Evolutionary conservation across 2,888 invertebrate genomes (phyloP).

Genomic region (Sabatieria punctata): DNA sequence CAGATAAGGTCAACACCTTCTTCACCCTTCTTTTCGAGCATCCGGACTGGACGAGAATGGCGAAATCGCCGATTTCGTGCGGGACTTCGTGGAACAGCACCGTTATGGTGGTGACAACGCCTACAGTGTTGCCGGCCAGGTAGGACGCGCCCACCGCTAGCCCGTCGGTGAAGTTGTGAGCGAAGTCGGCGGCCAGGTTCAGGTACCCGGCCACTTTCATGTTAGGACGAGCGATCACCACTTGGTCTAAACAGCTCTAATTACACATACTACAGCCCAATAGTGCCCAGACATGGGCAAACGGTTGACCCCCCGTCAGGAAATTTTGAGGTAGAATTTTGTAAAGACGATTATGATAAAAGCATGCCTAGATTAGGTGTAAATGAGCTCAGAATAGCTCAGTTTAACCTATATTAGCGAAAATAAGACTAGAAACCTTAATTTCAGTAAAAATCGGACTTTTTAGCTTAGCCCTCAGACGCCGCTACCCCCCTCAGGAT

Average conservation of each 20-base stretch:
- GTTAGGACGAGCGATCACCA: slow-evolving; percentile 8
- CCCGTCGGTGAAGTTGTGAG: slow-evolving; percentile 98
- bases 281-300: too few species aligned
- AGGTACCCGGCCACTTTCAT: slow-evolving; percentile 77
- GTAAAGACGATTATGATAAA: too few species aligned
- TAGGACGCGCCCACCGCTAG: slow-evolving; percentile 88
- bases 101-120: slow-evolving; percentile 71
- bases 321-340: too few species aligned
- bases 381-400: too few species aligned
- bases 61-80: slow-evolving; percentile 98
- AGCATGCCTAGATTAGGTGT: too few species aligned
- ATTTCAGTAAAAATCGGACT: too few species aligned
- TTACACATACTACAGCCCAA: background rate
- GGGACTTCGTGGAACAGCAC: slow-evolving; percentile 95
- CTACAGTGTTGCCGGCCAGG: slow-evolving; percentile 57
- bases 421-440: too few species aligned
- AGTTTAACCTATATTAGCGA: too few species aligned
- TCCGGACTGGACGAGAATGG: slow-evolving; percentile 90
- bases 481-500: too few species aligned
- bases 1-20: too few species aligned
- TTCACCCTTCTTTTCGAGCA: slow-evolving; percentile 71
- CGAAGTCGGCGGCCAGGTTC: slow-evolving; percentile 91
- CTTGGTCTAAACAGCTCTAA: background rate
- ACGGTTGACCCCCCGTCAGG: too few species aligned
- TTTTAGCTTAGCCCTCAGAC: too few species aligned